Evolutionary conservation across 2,888 invertebrate species (phyloP).

Genomic region (Oasisia sp.): DNA sequence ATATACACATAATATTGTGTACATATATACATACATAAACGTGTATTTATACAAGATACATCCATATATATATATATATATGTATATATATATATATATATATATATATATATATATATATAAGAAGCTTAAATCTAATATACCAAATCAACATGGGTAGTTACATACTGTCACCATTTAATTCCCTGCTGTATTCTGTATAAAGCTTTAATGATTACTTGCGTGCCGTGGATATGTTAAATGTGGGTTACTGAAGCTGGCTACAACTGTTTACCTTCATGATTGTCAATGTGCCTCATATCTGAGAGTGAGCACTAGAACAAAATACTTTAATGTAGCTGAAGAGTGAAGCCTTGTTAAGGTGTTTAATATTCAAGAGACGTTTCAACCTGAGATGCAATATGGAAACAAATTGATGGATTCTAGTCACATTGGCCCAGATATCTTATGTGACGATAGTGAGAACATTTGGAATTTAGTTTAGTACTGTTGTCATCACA

Average conservation of each 20-base stretch:
- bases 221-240: not conserved
- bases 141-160: no score
- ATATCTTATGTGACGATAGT: not conserved
- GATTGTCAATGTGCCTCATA: not conserved
- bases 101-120: no score
- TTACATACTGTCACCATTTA: no score
- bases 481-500: not conserved
- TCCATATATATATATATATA: no score
- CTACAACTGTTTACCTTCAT: constrained; percentile 3
- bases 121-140: no score
- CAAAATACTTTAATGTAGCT: not conserved
- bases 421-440: not conserved
- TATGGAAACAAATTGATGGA: not conserved
- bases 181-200: not conserved
- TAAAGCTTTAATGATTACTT: not conserved
- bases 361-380: not conserved
- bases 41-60: no score
- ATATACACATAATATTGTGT: no score
- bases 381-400: not conserved
- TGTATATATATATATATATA: no score
- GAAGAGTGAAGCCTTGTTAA: not conserved
- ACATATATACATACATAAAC: no score
- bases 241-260: not conserved
- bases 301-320: not conserved
- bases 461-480: not conserved